phyloP scores from a whole-genome alignment of 2,888 invertebrate species.

The Sturmia bella region DNA sequence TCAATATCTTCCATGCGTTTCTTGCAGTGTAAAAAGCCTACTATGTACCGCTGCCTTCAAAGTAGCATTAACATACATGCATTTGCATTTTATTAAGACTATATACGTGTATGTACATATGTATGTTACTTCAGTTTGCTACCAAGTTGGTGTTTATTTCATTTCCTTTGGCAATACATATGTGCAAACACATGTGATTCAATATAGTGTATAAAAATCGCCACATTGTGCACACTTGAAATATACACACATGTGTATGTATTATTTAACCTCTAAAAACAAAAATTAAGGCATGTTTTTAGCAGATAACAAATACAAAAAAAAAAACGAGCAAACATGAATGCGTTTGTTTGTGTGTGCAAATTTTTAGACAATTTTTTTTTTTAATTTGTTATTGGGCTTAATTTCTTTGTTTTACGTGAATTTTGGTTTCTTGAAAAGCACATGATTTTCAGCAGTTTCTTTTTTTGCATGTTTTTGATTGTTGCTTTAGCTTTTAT shows the following conservation, averaged over 20 bases:
- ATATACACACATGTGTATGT: not conserved
- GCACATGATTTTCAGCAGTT: conserved; percentile 30
- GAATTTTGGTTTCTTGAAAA: not conserved
- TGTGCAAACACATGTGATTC: not conserved
- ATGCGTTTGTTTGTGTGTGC: no score
- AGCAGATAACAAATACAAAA: conserved; percentile 17
- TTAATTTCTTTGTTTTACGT: conserved; percentile 6
- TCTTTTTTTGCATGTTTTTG: not conserved
- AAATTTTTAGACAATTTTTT: conserved; percentile 12
- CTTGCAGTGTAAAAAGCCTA: no score
- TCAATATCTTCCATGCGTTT: no score
- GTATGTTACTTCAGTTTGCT: no score
- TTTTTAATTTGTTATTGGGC: conserved; percentile 1
- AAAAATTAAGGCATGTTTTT: conserved; percentile 41
- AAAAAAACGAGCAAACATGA: not conserved
- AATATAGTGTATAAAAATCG: conserved; percentile 19
- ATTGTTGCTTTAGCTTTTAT: not conserved
- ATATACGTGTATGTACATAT: not conserved
- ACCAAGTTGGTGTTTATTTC: not conserved
- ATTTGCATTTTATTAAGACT: no score
- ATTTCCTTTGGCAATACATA: not conserved
- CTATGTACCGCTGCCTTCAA: no score
- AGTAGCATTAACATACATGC: no score
- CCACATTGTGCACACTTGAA: conserved; percentile 7
- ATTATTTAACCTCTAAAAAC: conserved; percentile 58